Evolutionary conservation across 2,797 vertebrate species (phyloP).

Genomic region (Rhyacichthys aspro): DNA sequence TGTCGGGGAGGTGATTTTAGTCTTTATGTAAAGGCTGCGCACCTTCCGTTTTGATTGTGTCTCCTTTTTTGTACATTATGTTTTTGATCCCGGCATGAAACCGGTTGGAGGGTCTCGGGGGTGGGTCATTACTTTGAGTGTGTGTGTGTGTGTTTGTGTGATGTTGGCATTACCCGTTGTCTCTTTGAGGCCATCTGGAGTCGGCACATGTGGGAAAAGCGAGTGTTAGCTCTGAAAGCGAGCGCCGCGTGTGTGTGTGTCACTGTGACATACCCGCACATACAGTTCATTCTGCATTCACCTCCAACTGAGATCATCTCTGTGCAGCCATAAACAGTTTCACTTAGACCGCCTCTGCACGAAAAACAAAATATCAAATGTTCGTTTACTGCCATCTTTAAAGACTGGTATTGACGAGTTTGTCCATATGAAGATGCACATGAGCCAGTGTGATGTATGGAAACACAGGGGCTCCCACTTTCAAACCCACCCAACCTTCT

Average conservation of each 20-base stretch:
- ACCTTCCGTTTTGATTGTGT: slow-evolving; percentile 38
- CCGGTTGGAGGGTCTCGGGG: slow-evolving; percentile 51
- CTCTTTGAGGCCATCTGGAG: slow-evolving; percentile 76
- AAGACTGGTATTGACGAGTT: too few relatives aligned
- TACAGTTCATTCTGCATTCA: slow-evolving; percentile 18
- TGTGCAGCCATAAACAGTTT: not conserved
- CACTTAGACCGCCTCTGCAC: not conserved
- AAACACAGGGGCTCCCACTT: slow-evolving; percentile 3
- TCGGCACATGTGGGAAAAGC: slow-evolving; percentile 62
- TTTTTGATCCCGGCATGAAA: slow-evolving; percentile 65
- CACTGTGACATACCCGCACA: slow-evolving; percentile 53
- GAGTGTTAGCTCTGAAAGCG: slow-evolving; percentile 26
- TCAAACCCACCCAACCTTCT: slow-evolving; percentile 21
- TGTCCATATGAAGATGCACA: not conserved
- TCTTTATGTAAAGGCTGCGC: slow-evolving; percentile 24
- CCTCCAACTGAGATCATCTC: slow-evolving; percentile 1
- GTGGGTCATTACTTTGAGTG: slow-evolving; percentile 46
- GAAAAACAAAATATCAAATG: too few relatives aligned
- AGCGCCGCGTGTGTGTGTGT: slow-evolving; percentile 33
- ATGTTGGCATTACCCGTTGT: slow-evolving; percentile 53
- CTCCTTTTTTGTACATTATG: slow-evolving; percentile 34
- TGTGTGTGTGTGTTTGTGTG: slow-evolving; percentile 31
- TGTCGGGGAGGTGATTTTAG: slow-evolving; percentile 25
- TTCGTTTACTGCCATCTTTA: too few relatives aligned
- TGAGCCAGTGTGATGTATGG: not conserved